These are phyloP conservation scores for Solenodon paradoxus DNA, from an alignment of 2,113 vertebrate genomes.

Conservation along the genomic window DNA sequence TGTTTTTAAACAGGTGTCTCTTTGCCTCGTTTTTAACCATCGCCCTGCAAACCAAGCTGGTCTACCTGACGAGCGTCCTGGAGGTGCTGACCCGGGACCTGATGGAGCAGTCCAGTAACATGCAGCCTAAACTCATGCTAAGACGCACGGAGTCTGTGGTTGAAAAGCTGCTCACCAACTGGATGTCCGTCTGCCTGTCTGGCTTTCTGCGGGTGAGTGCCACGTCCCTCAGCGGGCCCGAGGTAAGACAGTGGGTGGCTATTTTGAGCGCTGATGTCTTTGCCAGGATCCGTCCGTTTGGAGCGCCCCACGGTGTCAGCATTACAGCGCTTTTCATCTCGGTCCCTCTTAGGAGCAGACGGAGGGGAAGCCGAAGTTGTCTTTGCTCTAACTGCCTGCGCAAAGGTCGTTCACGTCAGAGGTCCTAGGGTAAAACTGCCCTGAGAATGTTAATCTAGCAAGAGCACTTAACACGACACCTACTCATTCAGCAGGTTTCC, in stretches of 20 bases:
- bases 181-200: slow-evolving; percentile 98
- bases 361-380: background rate
- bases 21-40: slow-evolving; percentile 94
- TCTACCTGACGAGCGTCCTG: slow-evolving; percentile 93
- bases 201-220: slow-evolving; percentile 92
- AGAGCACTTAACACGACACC: background rate
- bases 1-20: slow-evolving; percentile 84
- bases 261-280: slow-evolving; percentile 39
- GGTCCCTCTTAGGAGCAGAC: background rate
- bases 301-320: background rate
- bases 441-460: background rate
- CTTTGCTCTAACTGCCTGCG: background rate
- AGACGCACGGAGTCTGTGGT: slow-evolving; percentile 94
- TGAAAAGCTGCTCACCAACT: slow-evolving; percentile 96
- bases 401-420: background rate
- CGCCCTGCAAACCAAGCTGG: slow-evolving; percentile 91
- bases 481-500: background rate
- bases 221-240: background rate
- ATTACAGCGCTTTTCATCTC: background rate
- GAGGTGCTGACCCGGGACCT: slow-evolving; percentile 90
- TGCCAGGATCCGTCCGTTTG: background rate
- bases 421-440: background rate
- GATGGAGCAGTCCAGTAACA: slow-evolving; percentile 90
- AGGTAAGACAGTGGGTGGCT: background rate
- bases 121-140: slow-evolving; percentile 94